Conservation (phyloP, 2,113 vertebrate genomes). For the Ictidomys tridecemlineatus region DNA sequence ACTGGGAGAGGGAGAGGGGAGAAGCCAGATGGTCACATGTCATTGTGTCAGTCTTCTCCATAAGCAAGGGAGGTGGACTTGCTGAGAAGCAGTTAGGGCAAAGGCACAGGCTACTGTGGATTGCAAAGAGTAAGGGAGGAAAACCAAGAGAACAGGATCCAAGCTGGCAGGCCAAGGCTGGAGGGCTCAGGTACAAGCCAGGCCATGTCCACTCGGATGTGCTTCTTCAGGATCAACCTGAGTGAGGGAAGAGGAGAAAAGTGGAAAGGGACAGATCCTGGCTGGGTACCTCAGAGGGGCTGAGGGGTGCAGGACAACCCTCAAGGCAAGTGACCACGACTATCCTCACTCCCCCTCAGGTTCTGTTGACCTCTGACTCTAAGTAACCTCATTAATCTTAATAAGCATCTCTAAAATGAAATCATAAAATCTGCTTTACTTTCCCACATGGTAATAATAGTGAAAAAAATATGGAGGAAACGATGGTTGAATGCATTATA, state of each 20-base stretch:
- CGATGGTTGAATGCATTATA: too few relatives aligned
- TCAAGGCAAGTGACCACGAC: rapidly evolving
- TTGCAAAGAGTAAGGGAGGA: neutral
- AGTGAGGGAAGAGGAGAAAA: neutral
- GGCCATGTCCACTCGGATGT: neutral
- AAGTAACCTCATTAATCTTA: neutral
- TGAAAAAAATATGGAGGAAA: neutral
- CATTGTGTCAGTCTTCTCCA: neutral
- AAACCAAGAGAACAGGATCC: neutral
- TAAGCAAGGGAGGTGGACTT: too few relatives aligned
- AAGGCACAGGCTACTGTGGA: neutral
- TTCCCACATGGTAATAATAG: neutral
- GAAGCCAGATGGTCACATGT: neutral
- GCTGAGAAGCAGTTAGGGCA: too few relatives aligned
- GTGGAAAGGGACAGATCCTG: neutral
- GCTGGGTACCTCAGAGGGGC: neutral
- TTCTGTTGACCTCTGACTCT: neutral
- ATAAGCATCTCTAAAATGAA: neutral
- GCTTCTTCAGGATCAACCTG: neutral
- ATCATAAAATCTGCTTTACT: neutral
- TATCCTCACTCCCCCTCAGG: neutral
- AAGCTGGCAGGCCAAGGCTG: neutral
- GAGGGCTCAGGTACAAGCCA: neutral
- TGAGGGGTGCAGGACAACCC: neutral
- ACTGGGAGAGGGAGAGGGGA: neutral